Evolutionary conservation across 1,140 invertebrate species (phyloP).

Genomic region (Whitmania pigra): DNA sequence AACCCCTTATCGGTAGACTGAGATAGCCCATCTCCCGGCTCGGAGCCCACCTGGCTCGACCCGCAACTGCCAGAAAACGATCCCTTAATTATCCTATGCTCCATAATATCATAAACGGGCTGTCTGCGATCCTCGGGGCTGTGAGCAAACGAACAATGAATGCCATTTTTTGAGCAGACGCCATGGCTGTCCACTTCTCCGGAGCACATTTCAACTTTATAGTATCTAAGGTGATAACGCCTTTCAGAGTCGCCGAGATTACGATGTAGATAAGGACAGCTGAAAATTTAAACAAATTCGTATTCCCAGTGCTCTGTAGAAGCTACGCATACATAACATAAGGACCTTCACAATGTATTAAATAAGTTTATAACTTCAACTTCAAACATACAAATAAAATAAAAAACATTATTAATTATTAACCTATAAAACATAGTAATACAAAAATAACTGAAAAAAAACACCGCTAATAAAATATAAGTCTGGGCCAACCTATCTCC

Average conservation of each 20-base stretch:
- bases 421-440: too few relatives aligned
- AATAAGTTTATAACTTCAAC: background rate
- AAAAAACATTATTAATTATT: background rate
- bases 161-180: conserved; percentile 85
- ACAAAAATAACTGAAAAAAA: too few relatives aligned
- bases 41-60: too few relatives aligned
- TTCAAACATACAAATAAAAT: background rate
- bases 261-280: conserved; percentile 84
- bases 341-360: background rate
- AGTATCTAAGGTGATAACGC: conserved; percentile 90
- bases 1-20: too few relatives aligned
- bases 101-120: conserved; percentile 86
- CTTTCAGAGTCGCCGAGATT: conserved; percentile 94
- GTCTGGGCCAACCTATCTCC: conserved; percentile 84
- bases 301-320: background rate
- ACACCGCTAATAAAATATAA: background rate
- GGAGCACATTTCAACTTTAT: conserved; percentile 96
- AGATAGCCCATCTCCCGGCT: too few relatives aligned
- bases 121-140: conserved; percentile 83
- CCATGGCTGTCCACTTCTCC: conserved; percentile 90
- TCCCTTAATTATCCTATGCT: conserved; percentile 23
- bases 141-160: conserved; percentile 86
- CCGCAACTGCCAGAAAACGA: too few relatives aligned
- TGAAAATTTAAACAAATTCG: conserved; percentile 39
- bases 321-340: background rate